Conservation (phyloP, 2,888 invertebrate genomes). For the Parelbella ahira region DNA sequence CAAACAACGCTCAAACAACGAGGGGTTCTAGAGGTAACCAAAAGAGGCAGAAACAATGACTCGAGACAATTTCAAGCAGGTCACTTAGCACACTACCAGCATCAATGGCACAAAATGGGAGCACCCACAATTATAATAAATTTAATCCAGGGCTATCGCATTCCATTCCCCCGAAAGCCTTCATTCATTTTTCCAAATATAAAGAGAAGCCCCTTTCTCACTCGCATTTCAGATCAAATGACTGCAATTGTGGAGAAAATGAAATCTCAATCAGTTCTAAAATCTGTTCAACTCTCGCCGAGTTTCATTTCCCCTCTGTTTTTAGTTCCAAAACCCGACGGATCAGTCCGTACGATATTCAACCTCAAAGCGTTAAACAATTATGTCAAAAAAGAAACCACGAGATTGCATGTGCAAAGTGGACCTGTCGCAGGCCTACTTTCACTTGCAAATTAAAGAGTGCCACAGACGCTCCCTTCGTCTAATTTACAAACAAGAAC, state of each 20-base stretch:
- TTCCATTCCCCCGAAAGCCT: slow-evolving; percentile 21
- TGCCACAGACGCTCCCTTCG: slow-evolving; percentile 30
- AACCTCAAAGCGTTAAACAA: slow-evolving; percentile 28
- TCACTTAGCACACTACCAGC: background rate
- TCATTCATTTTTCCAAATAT: slow-evolving; percentile 16
- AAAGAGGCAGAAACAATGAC: slow-evolving; percentile 21
- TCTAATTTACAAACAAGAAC: slow-evolving; percentile 22
- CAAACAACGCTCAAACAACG: too few species aligned
- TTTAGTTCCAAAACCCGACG: slow-evolving; percentile 28
- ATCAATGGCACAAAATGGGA: slow-evolving; percentile 11
- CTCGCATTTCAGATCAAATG: slow-evolving; percentile 2
- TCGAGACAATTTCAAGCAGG: slow-evolving; percentile 14
- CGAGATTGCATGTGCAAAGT: slow-evolving; percentile 30
- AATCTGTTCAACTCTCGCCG: slow-evolving; percentile 6
- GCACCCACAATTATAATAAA: slow-evolving; percentile 11
- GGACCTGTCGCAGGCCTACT: slow-evolving; percentile 32
- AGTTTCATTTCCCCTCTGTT: slow-evolving; percentile 23
- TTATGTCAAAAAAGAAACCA: slow-evolving; percentile 16
- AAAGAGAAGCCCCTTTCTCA: slow-evolving; percentile 3
- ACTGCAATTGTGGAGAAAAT: slow-evolving; percentile 17
- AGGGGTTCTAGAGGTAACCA: too few species aligned
- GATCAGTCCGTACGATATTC: slow-evolving; percentile 29
- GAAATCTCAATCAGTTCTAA: slow-evolving; percentile 23
- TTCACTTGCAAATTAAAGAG: slow-evolving; percentile 25
- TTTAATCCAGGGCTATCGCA: slow-evolving; percentile 23